A percentile compares a stretch with the other conserved stretches of the same genome.
Conservation (phyloP, 2,888 invertebrate genomes). For the Ommatoiulus sabulosus region DNA sequence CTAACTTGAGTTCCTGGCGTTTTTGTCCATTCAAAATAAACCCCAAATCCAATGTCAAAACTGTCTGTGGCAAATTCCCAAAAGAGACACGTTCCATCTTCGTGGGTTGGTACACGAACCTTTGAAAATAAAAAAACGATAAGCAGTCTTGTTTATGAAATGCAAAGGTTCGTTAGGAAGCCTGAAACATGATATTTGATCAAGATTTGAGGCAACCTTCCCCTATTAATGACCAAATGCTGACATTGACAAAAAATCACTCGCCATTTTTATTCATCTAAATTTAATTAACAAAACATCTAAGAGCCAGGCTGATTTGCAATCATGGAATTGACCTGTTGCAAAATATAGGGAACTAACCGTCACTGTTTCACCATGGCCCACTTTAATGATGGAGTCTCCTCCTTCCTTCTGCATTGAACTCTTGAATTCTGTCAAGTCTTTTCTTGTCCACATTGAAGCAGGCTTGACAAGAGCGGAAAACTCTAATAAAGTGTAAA, state of each 20-base stretch:
- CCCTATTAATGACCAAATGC: too few relatives aligned
- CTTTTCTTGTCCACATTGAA: conserved; percentile 96
- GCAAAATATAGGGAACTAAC: conserved; percentile 74
- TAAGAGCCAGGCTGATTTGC: too few relatives aligned
- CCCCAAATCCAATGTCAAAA: conserved; percentile 97
- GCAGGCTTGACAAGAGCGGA: conserved; percentile 72
- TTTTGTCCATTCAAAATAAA: conserved; percentile 98
- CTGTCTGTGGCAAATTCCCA: conserved; percentile 99
- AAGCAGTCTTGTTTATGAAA: too few relatives aligned
- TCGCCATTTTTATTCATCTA: too few relatives aligned
- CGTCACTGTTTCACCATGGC: conserved; percentile 97
- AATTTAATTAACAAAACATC: too few relatives aligned
- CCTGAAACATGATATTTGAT: too few relatives aligned
- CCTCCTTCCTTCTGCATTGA: conserved; percentile 82
- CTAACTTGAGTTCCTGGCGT: conserved; percentile 86
- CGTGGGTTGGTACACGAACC: conserved; percentile 95
- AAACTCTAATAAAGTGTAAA: conserved; percentile 55
- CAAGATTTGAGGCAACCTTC: too few relatives aligned
- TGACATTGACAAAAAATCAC: too few relatives aligned
- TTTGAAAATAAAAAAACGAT: conserved; percentile 63
- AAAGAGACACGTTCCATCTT: conserved; percentile 90
- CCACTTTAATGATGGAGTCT: conserved; percentile 91
- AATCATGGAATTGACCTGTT: not conserved
- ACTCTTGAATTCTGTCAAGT: conserved; percentile 90
- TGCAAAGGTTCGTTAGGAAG: too few relatives aligned